Percentiles rank a stretch among this genome's conserved stretches.
Conservation (phyloP, 1,140 invertebrate genomes). For the Neodiprion fabricii region DNA sequence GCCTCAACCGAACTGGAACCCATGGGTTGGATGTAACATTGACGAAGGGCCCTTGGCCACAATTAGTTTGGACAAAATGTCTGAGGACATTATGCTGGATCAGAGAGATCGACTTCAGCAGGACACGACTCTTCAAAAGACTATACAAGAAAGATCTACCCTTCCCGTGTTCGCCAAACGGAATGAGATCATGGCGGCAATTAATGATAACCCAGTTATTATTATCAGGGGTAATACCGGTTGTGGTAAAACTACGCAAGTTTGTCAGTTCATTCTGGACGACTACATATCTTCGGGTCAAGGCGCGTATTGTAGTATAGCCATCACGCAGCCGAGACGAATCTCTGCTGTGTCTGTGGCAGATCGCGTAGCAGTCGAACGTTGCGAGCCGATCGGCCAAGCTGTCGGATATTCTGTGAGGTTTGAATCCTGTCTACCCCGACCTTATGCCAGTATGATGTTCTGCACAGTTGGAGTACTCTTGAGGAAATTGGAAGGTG, state of each 20-base stretch:
- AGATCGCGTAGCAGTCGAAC: conserved; percentile 87
- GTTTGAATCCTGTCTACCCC: conserved; percentile 87
- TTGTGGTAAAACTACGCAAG: conserved; percentile 88
- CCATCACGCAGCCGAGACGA: conserved; percentile 92
- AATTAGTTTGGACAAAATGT: conserved; percentile 80
- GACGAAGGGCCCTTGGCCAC: conserved; percentile 89
- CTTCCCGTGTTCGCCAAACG: conserved; percentile 81
- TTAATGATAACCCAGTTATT: conserved; percentile 86
- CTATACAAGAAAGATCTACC: conserved; percentile 70
- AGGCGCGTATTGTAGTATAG: conserved; percentile 84
- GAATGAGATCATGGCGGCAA: conserved; percentile 79
- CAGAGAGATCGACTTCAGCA: conserved; percentile 71
- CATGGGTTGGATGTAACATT: conserved; percentile 94
- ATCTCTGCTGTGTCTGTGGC: conserved; percentile 95
- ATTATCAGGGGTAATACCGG: conserved; percentile 93
- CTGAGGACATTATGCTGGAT: conserved; percentile 74
- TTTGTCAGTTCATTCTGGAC: conserved; percentile 96
- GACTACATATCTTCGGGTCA: conserved; percentile 88
- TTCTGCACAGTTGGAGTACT: conserved; percentile 96
- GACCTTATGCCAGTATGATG: conserved; percentile 90
- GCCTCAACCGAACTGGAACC: conserved; percentile 94
- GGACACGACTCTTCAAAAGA: conserved; percentile 67
- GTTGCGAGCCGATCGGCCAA: conserved; percentile 85
- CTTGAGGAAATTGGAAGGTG: conserved; percentile 87
- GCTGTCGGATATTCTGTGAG: conserved; percentile 91